These are phyloP conservation scores for Pseudococcus jackbeardsleyi DNA, from an alignment of 2,888 invertebrate species.

Conservation along the genomic window DNA sequence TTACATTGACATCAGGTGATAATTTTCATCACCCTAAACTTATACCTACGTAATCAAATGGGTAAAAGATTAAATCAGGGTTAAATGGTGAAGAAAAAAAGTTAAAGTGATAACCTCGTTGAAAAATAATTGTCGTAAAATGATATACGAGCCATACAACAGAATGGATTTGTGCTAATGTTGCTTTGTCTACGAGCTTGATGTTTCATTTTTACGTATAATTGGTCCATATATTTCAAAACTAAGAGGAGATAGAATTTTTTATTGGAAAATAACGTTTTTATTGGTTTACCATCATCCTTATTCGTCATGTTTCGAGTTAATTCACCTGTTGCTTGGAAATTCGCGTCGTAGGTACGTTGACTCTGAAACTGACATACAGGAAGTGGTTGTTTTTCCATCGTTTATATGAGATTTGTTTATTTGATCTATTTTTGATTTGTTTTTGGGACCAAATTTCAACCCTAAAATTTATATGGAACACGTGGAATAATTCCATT, in stretches of 20 bases:
- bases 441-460: too few species aligned
- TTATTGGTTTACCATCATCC: not conserved
- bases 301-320: not conserved
- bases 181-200: not conserved
- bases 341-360: not conserved
- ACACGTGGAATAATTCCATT: too few species aligned
- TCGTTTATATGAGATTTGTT: not conserved
- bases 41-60: too few species aligned
- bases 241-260: not conserved
- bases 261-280: constrained; percentile 4
- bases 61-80: too few species aligned
- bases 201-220: not conserved
- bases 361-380: not conserved
- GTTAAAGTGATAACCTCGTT: too few species aligned
- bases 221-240: too few species aligned
- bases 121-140: not conserved
- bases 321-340: not conserved
- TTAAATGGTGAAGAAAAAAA: too few species aligned
- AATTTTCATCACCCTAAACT: too few species aligned
- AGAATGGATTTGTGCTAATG: not conserved
- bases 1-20: not conserved
- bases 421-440: too few species aligned
- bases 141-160: not conserved
- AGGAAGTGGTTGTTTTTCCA: not conserved
- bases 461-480: too few species aligned